phyloP scores from a whole-genome alignment of 1,140 invertebrate genomes.

The Drosophila sechellia region DNA sequence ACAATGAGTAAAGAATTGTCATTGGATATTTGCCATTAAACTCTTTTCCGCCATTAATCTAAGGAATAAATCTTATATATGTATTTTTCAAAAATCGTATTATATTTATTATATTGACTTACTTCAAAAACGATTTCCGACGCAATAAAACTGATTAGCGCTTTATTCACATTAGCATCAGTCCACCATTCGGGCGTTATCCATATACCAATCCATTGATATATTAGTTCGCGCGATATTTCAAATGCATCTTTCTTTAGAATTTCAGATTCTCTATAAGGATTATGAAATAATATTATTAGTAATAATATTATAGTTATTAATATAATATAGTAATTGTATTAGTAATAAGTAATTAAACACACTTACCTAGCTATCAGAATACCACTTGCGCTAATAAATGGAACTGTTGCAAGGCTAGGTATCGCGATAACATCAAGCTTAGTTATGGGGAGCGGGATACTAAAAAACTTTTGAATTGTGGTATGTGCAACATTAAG shows the following conservation, averaged over 20 bases:
- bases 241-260: slow-evolving; percentile 86
- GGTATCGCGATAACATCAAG: slow-evolving; percentile 14
- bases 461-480: slow-evolving; percentile 87
- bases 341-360: neutral
- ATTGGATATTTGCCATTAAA: slow-evolving; percentile 91
- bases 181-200: slow-evolving; percentile 90
- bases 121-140: slow-evolving; percentile 88
- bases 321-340: neutral
- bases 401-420: slow-evolving; percentile 5
- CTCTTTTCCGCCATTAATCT: slow-evolving; percentile 88
- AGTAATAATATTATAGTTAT: neutral
- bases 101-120: slow-evolving; percentile 34
- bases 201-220: slow-evolving; percentile 91
- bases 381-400: slow-evolving; percentile 8
- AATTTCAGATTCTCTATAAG: slow-evolving; percentile 89
- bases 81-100: too few relatives aligned
- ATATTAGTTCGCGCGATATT: slow-evolving; percentile 88
- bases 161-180: slow-evolving; percentile 89
- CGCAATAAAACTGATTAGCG: slow-evolving; percentile 90
- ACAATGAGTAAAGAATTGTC: slow-evolving; percentile 90
- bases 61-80: neutral
- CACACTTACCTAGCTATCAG: slow-evolving; percentile 87
- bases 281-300: slow-evolving; percentile 4
- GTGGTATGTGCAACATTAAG: slow-evolving; percentile 10
- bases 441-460: neutral